Percentiles rank a stretch among this genome's conserved stretches.
Conservation (phyloP, 2,113 vertebrate species). For the Fregetta grallaria region DNA sequence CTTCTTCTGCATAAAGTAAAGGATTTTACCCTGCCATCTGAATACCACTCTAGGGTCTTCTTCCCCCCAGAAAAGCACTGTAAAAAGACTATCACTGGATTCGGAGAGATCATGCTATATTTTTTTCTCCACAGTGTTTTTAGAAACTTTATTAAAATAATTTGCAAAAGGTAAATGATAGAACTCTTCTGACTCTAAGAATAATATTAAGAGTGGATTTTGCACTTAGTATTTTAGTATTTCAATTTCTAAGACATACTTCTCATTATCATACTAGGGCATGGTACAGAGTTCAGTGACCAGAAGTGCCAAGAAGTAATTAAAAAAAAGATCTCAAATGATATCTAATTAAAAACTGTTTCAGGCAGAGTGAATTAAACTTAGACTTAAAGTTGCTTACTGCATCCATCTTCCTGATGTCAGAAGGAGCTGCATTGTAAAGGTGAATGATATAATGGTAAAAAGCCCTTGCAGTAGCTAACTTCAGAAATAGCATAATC, state of each 20-base stretch:
- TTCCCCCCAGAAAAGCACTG: not conserved
- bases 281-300: slow-evolving; percentile 66
- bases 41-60: not conserved
- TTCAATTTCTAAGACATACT: slow-evolving; percentile 50
- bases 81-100: not conserved
- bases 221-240: slow-evolving; percentile 27
- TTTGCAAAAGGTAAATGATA: slow-evolving; percentile 4
- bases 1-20: not conserved
- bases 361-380: slow-evolving; percentile 73
- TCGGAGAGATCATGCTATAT: not conserved
- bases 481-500: slow-evolving; percentile 46
- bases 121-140: not conserved
- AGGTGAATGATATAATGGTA: slow-evolving; percentile 19
- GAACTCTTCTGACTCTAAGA: slow-evolving; percentile 19
- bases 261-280: slow-evolving; percentile 57
- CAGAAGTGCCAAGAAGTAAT: slow-evolving; percentile 69
- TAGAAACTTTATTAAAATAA: slow-evolving; percentile 14
- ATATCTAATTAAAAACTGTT: slow-evolving; percentile 78
- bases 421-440: slow-evolving; percentile 1
- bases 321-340: slow-evolving; percentile 72
- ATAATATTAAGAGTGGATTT: slow-evolving; percentile 39
- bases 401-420: slow-evolving; percentile 24
- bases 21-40: not conserved
- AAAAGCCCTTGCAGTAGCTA: not conserved
- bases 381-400: slow-evolving; percentile 54